Evolutionary conservation across 2,113 vertebrate species (phyloP).

Genomic region (Oxygymnocypris stewartii): DNA sequence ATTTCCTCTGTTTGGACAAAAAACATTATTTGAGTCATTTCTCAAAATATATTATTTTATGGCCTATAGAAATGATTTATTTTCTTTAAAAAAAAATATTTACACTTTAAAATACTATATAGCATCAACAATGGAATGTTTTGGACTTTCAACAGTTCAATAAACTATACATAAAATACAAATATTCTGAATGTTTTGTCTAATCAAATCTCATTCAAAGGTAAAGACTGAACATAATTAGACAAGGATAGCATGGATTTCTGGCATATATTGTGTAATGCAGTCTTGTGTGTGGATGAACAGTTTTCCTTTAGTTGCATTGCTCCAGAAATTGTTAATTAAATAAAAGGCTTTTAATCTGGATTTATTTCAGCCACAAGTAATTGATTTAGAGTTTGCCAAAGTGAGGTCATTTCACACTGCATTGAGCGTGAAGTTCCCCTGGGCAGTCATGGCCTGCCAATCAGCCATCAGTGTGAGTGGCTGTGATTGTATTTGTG

Average conservation of each 20-base stretch:
- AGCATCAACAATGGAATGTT: background rate
- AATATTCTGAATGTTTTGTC: background rate
- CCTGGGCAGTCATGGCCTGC: constrained; percentile 56
- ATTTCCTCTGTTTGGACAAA: background rate
- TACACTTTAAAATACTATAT: background rate
- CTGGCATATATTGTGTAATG: background rate
- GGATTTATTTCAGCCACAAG: constrained; percentile 47
- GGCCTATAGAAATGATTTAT: background rate
- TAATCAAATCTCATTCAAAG: background rate
- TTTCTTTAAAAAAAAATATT: no score
- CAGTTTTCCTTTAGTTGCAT: constrained; percentile 17
- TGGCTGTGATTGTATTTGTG: constrained; percentile 38
- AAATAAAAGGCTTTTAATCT: constrained; percentile 57
- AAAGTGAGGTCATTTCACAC: constrained; percentile 69
- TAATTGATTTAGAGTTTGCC: constrained; percentile 62
- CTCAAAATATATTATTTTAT: background rate
- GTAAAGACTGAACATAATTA: background rate
- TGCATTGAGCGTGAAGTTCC: constrained; percentile 57
- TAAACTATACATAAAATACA: background rate
- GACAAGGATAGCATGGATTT: background rate
- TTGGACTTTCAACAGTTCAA: background rate
- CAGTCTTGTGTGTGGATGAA: background rate
- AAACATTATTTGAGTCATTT: background rate
- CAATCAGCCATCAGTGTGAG: constrained; percentile 57
- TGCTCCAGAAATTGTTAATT: constrained; percentile 50